A percentile compares a stretch with the other conserved stretches of the same genome.
phyloP scores from a whole-genome alignment of 2,797 vertebrate species.

The Sebastes dallii region DNA sequence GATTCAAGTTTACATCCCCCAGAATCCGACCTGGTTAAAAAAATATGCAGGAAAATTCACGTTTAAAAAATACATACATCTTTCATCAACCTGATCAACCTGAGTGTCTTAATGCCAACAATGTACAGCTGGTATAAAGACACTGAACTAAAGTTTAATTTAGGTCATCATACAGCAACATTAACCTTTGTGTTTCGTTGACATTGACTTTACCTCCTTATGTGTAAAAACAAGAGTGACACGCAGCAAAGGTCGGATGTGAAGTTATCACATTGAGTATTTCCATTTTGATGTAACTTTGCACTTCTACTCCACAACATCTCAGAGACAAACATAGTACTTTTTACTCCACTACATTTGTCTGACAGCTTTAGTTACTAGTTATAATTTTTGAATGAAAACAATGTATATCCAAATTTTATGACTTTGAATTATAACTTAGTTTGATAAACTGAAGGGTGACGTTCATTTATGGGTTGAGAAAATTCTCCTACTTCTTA shows the following conservation, averaged over 20 bases:
- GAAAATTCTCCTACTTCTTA: not conserved
- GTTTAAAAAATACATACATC: not conserved
- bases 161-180: not conserved
- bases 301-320: not conserved
- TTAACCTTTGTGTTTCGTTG: not conserved
- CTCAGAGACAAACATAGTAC: not conserved
- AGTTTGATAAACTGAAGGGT: not conserved
- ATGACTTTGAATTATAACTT: not conserved
- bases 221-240: not conserved
- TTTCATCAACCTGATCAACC: not conserved
- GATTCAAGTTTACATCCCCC: conserved; percentile 85
- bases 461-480: not conserved
- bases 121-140: not conserved
- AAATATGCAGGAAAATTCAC: conserved; percentile 7
- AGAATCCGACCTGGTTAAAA: conserved; percentile 82
- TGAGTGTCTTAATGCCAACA: not conserved
- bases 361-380: not conserved
- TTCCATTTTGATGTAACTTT: too few species aligned
- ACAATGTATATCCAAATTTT: not conserved
- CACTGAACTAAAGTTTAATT: not conserved
- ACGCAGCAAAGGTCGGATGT: not conserved
- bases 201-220: not conserved
- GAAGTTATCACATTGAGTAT: too few species aligned
- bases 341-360: not conserved
- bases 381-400: not conserved